Conservation (phyloP, 2,888 invertebrate species). For the Pedicia rivosa region DNA sequence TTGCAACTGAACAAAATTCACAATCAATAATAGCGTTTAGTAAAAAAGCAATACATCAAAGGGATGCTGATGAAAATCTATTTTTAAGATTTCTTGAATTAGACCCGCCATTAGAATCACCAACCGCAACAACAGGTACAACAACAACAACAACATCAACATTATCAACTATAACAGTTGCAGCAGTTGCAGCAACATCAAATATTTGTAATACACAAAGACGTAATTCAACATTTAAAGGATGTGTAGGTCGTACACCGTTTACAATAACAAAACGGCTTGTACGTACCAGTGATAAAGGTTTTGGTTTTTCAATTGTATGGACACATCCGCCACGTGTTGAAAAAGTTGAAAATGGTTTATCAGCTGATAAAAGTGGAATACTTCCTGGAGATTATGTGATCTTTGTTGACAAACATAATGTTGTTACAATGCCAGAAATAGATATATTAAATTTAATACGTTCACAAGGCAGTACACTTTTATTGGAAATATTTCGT, state of each 20-base stretch:
- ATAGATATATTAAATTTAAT: constrained; percentile 45
- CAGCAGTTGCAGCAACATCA: constrained; percentile 29
- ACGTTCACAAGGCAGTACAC: constrained; percentile 53
- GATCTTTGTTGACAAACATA: constrained; percentile 74
- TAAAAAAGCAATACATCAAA: constrained; percentile 41
- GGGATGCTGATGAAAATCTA: constrained; percentile 56
- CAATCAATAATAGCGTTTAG: constrained; percentile 26
- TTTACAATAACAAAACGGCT: constrained; percentile 62
- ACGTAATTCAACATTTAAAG: constrained; percentile 21
- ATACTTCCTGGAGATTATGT: constrained; percentile 73
- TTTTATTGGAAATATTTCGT: constrained; percentile 57
- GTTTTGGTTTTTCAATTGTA: constrained; percentile 74
- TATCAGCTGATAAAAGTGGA: constrained; percentile 71
- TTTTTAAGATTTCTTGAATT: constrained; percentile 63
- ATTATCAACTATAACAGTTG: constrained; percentile 28
- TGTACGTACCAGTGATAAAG: constrained; percentile 37
- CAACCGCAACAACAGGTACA: no score
- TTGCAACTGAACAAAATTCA: constrained; percentile 4
- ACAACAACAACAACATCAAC: constrained; percentile 10
- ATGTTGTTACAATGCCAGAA: constrained; percentile 70
- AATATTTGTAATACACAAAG: constrained; percentile 28
- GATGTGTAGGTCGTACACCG: constrained; percentile 53
- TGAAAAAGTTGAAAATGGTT: constrained; percentile 64
- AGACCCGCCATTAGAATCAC: constrained; percentile 52
- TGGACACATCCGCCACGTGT: constrained; percentile 81